Evolutionary conservation across 2,888 invertebrate genomes (phyloP), one percentile per base, ranked within the genome.

Genomic region (Erebia ligea): DNA sequence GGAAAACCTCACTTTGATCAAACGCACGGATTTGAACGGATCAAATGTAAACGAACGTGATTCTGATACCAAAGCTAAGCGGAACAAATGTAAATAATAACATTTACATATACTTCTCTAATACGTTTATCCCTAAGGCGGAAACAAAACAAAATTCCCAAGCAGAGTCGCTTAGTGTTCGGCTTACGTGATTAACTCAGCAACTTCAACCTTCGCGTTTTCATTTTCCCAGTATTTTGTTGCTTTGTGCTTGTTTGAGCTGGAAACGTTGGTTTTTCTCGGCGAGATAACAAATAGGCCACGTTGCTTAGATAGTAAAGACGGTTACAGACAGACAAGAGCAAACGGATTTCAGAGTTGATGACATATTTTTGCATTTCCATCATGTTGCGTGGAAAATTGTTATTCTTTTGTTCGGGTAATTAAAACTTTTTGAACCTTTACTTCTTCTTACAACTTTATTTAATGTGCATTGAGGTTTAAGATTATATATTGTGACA

Each of bases 251-350:
- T 69, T 56, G 74, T 75, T 73, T 70, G 64, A 69, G 59, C 71
- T 58, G 67, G 69, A 71, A 73, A 67, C 70, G 71, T 68, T 65
- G 75, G 70, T 79, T 86, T 85, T 85, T 82, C 82, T 82, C 79
- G 77, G 77, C 80, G 80, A 83, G 85, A 84, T 86, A 88, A 86
- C 85, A 87, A 86, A 87, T 87, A 86, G 85, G 86, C 82, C 82
- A 82, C 82, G 83, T 82, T 83, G 85, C 84, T 88, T 85, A 87
- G 80, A 83, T 83, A 81, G 82, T 86, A 89, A 89, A 87, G 76
- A 76, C 76, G 85, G 82, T 81, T 83, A 83, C 81, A 71, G 54
- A 68, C 59, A 56, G 52, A 56, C 63, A 63, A 72, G 63, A 48
- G 62, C 21, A 62, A 40, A 61, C 61, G 21, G 62, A 48, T 62